Conservation (phyloP, 1,140 invertebrate genomes). For the Colletes latitarsis region DNA sequence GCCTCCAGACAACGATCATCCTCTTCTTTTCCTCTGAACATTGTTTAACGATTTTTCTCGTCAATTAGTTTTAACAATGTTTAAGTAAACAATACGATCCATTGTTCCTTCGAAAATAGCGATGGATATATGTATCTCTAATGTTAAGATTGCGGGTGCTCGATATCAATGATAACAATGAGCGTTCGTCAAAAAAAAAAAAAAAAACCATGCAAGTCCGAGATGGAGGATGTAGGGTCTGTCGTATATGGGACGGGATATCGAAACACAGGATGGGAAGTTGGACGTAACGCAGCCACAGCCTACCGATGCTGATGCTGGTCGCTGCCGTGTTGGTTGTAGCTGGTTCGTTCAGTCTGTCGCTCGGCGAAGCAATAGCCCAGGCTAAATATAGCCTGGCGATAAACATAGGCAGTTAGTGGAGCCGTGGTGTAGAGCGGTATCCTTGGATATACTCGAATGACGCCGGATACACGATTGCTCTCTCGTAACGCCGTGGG, state of each 20-base stretch:
- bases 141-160: too few relatives aligned
- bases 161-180: too few relatives aligned
- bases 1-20: neutral
- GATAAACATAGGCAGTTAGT: slow-evolving; percentile 76
- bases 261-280: slow-evolving; percentile 22
- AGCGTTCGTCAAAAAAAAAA: too few relatives aligned
- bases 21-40: neutral
- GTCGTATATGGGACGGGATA: slow-evolving; percentile 29
- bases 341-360: slow-evolving; percentile 56
- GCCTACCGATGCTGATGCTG: neutral
- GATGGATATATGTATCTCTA: too few relatives aligned
- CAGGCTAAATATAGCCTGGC: slow-evolving; percentile 72
- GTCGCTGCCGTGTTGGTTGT: slow-evolving; percentile 26
- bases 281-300: neutral
- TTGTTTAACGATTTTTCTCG: too few relatives aligned
- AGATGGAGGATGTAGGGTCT: slow-evolving; percentile 19
- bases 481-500: slow-evolving; percentile 36
- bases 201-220: neutral
- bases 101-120: too few relatives aligned
- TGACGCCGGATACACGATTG: slow-evolving; percentile 42
- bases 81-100: too few relatives aligned
- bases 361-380: slow-evolving; percentile 72
- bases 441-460: slow-evolving; percentile 67
- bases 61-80: too few relatives aligned
- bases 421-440: slow-evolving; percentile 60